Evolutionary conservation across 2,888 invertebrate genomes (phyloP), one percentile per base, ranked within the genome.

Genomic region (Aphidoletes aphidimyza): DNA sequence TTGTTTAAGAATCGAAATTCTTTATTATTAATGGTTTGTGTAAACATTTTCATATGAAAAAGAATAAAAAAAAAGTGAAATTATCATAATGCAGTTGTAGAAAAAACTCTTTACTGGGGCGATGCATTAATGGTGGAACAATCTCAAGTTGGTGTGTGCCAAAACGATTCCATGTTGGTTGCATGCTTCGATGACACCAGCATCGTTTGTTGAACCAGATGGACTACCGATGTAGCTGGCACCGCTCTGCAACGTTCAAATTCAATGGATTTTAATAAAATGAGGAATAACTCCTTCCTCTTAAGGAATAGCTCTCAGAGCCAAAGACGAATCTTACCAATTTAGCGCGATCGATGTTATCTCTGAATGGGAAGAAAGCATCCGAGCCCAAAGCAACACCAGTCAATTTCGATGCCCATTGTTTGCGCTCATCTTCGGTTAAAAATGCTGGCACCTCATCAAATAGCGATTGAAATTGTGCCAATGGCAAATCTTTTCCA

Each of bases 311-410:
- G 59, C 17, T 54, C 0, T 34, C 14, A 36, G 36, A 59, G 14
- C 39, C 14, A 30, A 11, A 47, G n/a, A n/a, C 78, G 42, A 85
- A 30, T 87, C 90, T 88, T 88, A 98, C 98, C 94, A 96, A 93
- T 86, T 92, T 92, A 83, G 98, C 98, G 86, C 98, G 92, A 89
- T 99, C 98, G 85, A 99, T 95, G 88, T 98, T 99, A 89, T 99
- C 99, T 86, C 98, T 92, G 92, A 99, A 99, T 39, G 99, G 99
- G 91, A 99, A 98, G 92, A 99, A 99, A 0, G 98, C 99, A 90
- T 99, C 99, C 0, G 98, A 98, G 22, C 96, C 96, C 34, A 99
- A 92, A 3, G 96, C 95, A 42, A 97, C 96, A 37, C 94, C 94
- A 86, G 92, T 93, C 87, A 97, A 90, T 89, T 93, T 91, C 85